Conservation (phyloP, 2,888 invertebrate species). For the Tribolium freemani region DNA sequence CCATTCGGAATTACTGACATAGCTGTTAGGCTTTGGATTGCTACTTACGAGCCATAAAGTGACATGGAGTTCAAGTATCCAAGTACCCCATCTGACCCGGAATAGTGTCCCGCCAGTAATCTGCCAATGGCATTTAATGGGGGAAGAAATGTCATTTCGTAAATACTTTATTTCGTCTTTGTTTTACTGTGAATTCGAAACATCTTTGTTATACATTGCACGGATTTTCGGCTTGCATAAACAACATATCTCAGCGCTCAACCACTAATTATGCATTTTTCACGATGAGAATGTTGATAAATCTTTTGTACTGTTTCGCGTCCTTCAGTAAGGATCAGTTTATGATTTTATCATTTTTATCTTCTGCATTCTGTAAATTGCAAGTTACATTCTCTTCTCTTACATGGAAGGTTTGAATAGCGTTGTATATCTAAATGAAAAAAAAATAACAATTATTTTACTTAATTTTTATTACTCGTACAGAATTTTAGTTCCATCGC, state of each 20-base stretch:
- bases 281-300: background rate
- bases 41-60: conserved; percentile 46
- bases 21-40: conserved; percentile 15
- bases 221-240: conserved; percentile 23
- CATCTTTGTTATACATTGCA: conserved; percentile 24
- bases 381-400: too few species aligned
- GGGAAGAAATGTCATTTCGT: conserved; percentile 51
- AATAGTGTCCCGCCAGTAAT: conserved; percentile 48
- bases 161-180: conserved; percentile 51
- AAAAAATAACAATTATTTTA: too few species aligned
- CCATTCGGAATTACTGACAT: conserved; percentile 9
- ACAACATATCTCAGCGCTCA: conserved; percentile 12
- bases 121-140: conserved; percentile 52
- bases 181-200: conserved; percentile 31
- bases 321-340: too few species aligned
- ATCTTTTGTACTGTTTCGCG: background rate
- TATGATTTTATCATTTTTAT: too few species aligned
- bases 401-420: too few species aligned
- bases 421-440: too few species aligned
- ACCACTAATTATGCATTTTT: conserved; percentile 12
- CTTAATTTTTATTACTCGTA: too few species aligned
- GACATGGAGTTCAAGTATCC: conserved; percentile 56
- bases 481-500: too few species aligned
- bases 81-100: conserved; percentile 43
- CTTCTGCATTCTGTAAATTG: too few species aligned